Percentiles rank a stretch among this genome's conserved stretches.
phyloP scores from a whole-genome alignment of 2,113 vertebrate genomes.

The Rhinopomastus cyanomelas region DNA sequence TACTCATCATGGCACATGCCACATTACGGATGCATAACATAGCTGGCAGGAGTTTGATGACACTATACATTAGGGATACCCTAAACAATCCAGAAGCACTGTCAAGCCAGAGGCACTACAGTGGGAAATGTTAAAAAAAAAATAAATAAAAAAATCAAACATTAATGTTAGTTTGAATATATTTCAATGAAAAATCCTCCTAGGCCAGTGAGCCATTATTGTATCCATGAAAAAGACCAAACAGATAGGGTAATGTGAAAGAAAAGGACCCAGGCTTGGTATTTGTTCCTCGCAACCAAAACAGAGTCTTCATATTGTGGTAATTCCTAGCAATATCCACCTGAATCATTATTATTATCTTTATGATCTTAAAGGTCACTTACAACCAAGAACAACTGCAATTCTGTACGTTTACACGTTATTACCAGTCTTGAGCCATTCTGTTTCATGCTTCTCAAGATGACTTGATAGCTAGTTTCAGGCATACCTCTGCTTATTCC shows the following conservation, averaged over 20 bases:
- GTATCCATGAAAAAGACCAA: background rate
- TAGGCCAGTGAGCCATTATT: background rate
- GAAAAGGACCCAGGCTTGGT: background rate
- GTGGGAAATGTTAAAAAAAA: background rate
- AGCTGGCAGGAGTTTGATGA: background rate
- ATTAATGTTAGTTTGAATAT: background rate
- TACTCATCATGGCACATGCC: background rate
- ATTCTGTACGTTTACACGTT: too few relatives aligned
- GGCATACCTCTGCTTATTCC: background rate
- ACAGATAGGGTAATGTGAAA: background rate
- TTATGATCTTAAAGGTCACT: too few relatives aligned
- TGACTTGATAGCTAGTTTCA: background rate
- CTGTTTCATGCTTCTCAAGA: background rate
- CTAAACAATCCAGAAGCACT: background rate
- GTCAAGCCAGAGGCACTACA: background rate
- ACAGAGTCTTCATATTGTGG: background rate
- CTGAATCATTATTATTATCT: too few relatives aligned
- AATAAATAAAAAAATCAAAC: background rate
- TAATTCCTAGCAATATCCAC: background rate
- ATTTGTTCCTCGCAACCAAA: background rate
- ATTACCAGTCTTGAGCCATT: background rate
- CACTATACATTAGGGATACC: background rate
- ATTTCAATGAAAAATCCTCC: background rate
- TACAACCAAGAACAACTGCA: too few relatives aligned
- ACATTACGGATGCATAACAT: background rate